A percentile compares a stretch with the other conserved stretches of the same genome.
Evolutionary conservation across 64 coral and sea anemone species (phyloP).

Genomic region (Dendronephthya gigantea): DNA sequence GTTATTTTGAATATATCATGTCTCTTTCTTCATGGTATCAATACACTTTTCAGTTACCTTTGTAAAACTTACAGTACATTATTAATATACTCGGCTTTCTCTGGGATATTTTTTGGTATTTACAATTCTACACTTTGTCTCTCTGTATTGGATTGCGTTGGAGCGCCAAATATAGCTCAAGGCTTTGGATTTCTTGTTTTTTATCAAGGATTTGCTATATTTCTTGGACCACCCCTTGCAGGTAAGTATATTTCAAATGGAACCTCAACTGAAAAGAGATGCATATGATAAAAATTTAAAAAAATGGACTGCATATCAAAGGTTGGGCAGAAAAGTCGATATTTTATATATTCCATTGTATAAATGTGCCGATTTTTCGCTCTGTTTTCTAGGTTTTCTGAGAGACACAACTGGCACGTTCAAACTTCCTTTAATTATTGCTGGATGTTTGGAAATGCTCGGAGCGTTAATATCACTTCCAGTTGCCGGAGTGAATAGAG

Average conservation of each 20-base stretch:
- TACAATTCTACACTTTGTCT: neutral
- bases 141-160: neutral
- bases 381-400: too few relatives aligned
- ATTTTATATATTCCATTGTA: too few relatives aligned
- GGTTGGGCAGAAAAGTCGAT: too few relatives aligned
- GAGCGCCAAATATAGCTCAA: neutral
- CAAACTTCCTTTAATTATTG: neutral
- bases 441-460: neutral
- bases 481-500: too few relatives aligned
- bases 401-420: neutral
- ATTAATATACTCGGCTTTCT: neutral
- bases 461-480: neutral
- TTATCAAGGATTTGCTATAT: neutral
- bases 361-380: too few relatives aligned
- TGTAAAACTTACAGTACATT: neutral
- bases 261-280: too few relatives aligned
- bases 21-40: neutral
- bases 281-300: too few relatives aligned
- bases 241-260: neutral
- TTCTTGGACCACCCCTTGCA: neutral
- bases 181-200: neutral
- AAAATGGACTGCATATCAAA: too few relatives aligned
- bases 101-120: neutral
- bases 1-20: neutral
- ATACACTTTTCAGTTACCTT: neutral